phyloP scores from a whole-genome alignment of 2,113 vertebrate species.

The Sialia sialis region DNA sequence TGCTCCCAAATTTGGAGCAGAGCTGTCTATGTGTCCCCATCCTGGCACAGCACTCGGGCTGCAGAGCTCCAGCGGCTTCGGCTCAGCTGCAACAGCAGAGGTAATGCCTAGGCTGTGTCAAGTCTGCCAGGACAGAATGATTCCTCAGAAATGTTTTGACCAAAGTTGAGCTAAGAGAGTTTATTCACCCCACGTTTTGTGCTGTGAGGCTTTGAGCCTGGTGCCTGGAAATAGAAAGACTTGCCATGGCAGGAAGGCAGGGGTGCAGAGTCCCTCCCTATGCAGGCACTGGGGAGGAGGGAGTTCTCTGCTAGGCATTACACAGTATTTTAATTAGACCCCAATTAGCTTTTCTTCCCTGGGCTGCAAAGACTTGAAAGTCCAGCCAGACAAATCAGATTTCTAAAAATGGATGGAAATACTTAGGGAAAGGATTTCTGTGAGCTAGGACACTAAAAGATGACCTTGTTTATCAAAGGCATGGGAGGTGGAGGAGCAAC shows the following conservation, averaged over 20 bases:
- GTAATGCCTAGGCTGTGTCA: rapidly evolving
- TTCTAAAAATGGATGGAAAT: not conserved
- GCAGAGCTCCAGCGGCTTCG: not conserved
- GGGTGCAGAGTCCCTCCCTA: not conserved
- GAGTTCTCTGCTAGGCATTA: too few relatives aligned
- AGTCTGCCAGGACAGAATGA: not conserved
- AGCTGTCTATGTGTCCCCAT: rapidly evolving
- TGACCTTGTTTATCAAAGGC: not conserved
- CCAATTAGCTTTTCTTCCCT: not conserved
- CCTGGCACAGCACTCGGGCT: rapidly evolving
- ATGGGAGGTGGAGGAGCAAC: not conserved
- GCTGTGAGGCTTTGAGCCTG: not conserved
- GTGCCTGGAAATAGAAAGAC: not conserved
- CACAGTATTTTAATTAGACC: not conserved
- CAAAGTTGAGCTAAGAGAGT: not conserved
- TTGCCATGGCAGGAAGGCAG: not conserved
- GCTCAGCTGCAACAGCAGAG: not conserved
- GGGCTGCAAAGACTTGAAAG: not conserved
- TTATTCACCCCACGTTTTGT: rapidly evolving
- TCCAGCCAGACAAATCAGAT: not conserved
- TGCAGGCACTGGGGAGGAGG: not conserved
- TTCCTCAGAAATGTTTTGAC: not conserved
- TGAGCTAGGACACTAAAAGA: not conserved
- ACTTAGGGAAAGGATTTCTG: not conserved
- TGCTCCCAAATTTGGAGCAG: not conserved